A percentile compares a stretch with the other conserved stretches of the same genome.
Evolutionary conservation across 2,113 vertebrate species (phyloP).

Genomic region (Madoqua kirkii): DNA sequence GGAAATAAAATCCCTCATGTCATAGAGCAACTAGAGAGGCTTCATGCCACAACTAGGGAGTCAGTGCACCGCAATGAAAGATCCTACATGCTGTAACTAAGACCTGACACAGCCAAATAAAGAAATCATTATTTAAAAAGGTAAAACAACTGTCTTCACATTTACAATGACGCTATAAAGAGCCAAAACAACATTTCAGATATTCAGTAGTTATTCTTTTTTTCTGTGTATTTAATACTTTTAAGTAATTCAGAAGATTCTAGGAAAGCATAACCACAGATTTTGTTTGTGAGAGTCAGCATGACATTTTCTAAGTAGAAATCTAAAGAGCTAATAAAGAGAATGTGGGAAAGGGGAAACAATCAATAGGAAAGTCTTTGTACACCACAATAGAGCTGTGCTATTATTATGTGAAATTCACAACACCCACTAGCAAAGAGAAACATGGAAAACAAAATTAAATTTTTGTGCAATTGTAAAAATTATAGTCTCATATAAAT

Average conservation of each 20-base stretch:
- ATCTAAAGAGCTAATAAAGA: constrained; percentile 26
- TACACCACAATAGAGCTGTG: neutral
- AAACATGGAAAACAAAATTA: constrained; percentile 30
- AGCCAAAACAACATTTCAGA: constrained; percentile 24
- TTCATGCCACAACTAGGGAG: neutral
- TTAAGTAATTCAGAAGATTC: constrained; percentile 25
- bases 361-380: constrained; percentile 28
- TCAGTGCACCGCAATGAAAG: neutral
- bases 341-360: neutral
- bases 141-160: neutral
- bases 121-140: neutral
- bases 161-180: constrained; percentile 12
- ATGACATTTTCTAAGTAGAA: neutral
- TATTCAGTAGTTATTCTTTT: constrained; percentile 28
- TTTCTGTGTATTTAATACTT: constrained; percentile 2
- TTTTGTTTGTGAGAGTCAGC: neutral
- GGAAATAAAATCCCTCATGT: neutral
- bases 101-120: neutral
- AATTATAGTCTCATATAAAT: constrained; percentile 24
- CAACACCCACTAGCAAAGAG: neutral
- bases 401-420: constrained; percentile 12
- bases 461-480: constrained; percentile 22
- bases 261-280: constrained; percentile 22
- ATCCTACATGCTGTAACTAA: neutral
- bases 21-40: neutral